A percentile compares a stretch with the other conserved stretches of the same genome.
Conservation (phyloP, 2,797 vertebrate genomes). For the Micrastur ruficollis region DNA sequence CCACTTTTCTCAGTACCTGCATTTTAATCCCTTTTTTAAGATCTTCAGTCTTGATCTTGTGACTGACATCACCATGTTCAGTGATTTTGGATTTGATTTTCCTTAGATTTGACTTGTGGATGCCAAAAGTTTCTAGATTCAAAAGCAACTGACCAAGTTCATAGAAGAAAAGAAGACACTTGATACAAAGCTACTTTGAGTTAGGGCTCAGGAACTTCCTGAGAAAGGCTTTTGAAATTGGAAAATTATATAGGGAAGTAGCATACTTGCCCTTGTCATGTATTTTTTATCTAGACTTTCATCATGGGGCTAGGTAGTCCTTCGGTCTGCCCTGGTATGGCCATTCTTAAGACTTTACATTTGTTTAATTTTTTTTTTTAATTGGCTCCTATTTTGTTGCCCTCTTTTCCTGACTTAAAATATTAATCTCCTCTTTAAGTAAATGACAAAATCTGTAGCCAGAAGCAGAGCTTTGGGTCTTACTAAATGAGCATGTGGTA, state of each 20-base stretch:
- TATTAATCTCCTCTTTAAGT: neutral
- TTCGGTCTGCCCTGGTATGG: neutral
- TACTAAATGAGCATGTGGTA: neutral
- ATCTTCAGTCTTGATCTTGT: neutral
- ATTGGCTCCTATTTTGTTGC: neutral
- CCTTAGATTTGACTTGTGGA: neutral
- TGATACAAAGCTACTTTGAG: neutral
- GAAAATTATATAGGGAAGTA: neutral
- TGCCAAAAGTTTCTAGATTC: neutral
- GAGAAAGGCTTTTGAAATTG: neutral
- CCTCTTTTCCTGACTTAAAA: neutral
- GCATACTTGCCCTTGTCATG: neutral
- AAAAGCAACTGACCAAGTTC: neutral
- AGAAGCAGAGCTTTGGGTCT: neutral
- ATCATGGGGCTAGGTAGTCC: neutral
- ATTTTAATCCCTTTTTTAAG: neutral
- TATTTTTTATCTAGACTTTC: neutral
- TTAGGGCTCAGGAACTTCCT: neutral
- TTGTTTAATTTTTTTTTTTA: neutral
- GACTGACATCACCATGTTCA: neutral
- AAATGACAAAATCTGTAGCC: neutral
- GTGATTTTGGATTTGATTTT: neutral
- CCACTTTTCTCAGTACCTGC: neutral
- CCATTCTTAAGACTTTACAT: neutral
- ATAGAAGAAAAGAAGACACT: neutral